Evolutionary conservation across 2,888 invertebrate genomes (phyloP).

Genomic region (Encarsia formosa): DNA sequence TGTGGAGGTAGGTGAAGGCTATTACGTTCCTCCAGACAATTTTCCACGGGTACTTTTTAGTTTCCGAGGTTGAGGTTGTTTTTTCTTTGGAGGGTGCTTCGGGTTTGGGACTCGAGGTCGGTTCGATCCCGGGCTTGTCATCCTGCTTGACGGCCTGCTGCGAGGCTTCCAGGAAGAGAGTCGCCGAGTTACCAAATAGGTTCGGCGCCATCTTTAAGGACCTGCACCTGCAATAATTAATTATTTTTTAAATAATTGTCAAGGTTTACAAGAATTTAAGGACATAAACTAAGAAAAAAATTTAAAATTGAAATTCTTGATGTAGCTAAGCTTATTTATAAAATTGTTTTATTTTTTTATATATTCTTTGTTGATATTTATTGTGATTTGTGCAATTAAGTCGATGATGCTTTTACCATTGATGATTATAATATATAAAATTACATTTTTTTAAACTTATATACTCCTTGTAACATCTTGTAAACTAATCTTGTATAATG

Average conservation of each 20-base stretch:
- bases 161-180: constrained; percentile 53
- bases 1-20: constrained; percentile 68
- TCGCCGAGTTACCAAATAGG: constrained; percentile 57
- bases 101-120: too few relatives aligned
- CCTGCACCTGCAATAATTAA: background rate
- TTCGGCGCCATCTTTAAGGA: constrained; percentile 59
- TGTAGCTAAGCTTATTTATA: background rate
- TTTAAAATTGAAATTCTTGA: background rate
- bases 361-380: background rate
- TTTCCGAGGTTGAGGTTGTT: constrained; percentile 27
- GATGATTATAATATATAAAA: too few relatives aligned
- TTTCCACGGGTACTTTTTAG: constrained; percentile 55
- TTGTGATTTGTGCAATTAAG: background rate
- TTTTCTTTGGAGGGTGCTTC: constrained; percentile 40
- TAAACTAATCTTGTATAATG: too few relatives aligned
- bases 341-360: background rate
- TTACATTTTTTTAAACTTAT: too few relatives aligned
- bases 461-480: too few relatives aligned
- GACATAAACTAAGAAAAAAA: background rate
- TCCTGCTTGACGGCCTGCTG: constrained; percentile 37
- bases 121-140: too few relatives aligned
- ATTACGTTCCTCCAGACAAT: constrained; percentile 79
- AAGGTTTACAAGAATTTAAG: background rate
- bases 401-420: too few relatives aligned
- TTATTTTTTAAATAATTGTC: background rate